A percentile compares a stretch with the other conserved stretches of the same genome.
Evolutionary conservation across 2,888 invertebrate genomes (phyloP).

Genomic region (Drosophila ezoana): DNA sequence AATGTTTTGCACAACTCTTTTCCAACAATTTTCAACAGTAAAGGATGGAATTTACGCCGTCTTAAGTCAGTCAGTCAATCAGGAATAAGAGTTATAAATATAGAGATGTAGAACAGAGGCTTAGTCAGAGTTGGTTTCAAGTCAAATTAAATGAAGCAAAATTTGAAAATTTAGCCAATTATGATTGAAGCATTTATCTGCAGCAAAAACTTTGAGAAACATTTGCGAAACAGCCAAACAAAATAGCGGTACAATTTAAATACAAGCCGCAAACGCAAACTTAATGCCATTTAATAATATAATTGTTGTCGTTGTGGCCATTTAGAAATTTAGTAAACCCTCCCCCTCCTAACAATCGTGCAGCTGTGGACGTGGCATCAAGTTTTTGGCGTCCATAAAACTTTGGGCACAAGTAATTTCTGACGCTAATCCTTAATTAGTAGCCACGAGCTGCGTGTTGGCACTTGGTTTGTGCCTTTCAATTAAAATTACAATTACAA

Average conservation of each 20-base stretch:
- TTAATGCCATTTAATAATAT: conserved; percentile 75
- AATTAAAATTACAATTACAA: conserved; percentile 81
- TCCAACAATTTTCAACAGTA: no score
- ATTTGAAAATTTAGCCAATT: conserved; percentile 81
- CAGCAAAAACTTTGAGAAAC: conserved; percentile 57
- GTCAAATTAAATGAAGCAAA: conserved; percentile 74
- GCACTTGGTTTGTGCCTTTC: conserved; percentile 63
- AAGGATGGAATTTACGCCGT: no score
- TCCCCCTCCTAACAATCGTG: not conserved
- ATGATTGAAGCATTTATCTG: conserved; percentile 73
- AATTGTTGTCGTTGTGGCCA: conserved; percentile 58
- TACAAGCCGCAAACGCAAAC: conserved; percentile 60
- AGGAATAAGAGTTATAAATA: no score
- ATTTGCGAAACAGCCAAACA: conserved; percentile 49
- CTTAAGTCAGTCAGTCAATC: no score
- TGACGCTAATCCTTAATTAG: conserved; percentile 85
- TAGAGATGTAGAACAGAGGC: not conserved
- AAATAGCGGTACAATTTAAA: conserved; percentile 68
- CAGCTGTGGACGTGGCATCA: conserved; percentile 36
- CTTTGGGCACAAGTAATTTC: conserved; percentile 80
- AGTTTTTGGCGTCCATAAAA: conserved; percentile 74
- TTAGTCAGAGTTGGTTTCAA: conserved; percentile 5
- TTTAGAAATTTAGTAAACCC: conserved; percentile 46
- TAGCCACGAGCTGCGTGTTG: conserved; percentile 75
- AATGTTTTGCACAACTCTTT: no score